Conservation (phyloP, 2,888 invertebrate genomes). For the Temnothorax unifasciatus region DNA sequence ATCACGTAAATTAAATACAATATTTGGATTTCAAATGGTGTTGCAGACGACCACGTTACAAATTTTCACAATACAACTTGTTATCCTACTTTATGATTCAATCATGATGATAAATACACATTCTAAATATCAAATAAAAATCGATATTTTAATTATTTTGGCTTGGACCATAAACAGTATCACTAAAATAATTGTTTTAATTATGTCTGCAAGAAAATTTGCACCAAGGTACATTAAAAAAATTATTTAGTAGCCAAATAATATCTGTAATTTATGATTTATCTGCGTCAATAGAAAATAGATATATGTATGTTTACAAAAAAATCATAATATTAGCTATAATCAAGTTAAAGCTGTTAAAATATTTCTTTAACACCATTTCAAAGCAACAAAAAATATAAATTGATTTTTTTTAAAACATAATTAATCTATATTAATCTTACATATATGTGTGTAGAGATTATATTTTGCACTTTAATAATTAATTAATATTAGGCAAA, state of each 20-base stretch:
- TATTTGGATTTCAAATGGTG: constrained; percentile 16
- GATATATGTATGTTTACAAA: background rate
- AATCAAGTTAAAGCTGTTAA: background rate
- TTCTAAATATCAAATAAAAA: background rate
- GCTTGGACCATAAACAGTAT: background rate
- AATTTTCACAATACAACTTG: background rate
- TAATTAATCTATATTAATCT: background rate
- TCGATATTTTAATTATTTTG: background rate
- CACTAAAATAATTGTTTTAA: background rate
- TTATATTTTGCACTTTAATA: background rate
- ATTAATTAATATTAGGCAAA: constrained; percentile 14
- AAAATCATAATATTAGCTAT: background rate
- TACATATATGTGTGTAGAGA: background rate
- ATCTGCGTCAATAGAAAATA: background rate
- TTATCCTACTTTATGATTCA: background rate
- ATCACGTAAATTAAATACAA: constrained; percentile 6
- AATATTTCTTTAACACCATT: background rate
- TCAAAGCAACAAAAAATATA: background rate
- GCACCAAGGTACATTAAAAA: background rate
- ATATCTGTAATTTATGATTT: background rate
- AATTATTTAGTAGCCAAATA: background rate
- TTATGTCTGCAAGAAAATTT: background rate
- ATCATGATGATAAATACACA: background rate
- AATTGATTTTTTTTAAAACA: background rate
- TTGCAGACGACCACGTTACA: background rate